Evolutionary conservation across 2,797 vertebrate species (phyloP).

Genomic region (Gymnopithys bicolor): DNA sequence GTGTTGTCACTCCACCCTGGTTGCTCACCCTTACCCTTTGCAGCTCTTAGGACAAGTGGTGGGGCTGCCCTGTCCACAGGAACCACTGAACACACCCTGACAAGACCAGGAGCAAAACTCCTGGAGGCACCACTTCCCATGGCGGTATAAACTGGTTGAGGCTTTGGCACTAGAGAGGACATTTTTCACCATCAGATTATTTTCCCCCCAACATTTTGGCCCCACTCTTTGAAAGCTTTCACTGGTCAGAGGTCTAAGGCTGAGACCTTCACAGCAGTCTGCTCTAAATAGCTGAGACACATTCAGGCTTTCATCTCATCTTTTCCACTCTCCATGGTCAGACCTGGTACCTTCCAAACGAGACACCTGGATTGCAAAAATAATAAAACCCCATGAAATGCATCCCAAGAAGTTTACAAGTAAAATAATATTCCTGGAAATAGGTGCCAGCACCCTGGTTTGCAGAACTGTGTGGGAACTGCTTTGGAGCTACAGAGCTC

Average conservation of each 20-base stretch:
- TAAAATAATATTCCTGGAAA: not conserved
- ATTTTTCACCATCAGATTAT: not conserved
- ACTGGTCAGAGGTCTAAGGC: not conserved
- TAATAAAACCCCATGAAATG: not conserved
- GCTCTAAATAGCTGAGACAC: not conserved
- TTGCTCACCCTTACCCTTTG: not conserved
- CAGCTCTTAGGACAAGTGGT: not conserved
- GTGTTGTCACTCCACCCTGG: not conserved
- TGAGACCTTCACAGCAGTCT: not conserved
- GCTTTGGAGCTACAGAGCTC: not conserved
- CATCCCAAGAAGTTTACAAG: not conserved
- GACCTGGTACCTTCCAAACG: not conserved
- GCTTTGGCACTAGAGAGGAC: not conserved
- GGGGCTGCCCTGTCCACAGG: not conserved
- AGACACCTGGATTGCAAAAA: not conserved
- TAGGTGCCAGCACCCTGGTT: not conserved
- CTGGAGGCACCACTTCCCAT: accelerated
- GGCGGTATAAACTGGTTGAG: not conserved
- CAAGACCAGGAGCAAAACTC: not conserved
- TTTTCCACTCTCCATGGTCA: not conserved
- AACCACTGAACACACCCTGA: accelerated
- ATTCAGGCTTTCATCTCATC: accelerated
- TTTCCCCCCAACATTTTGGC: not conserved
- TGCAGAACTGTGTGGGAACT: not conserved
- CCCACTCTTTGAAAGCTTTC: not conserved